A percentile compares a stretch with the other conserved stretches of the same genome.
These are phyloP conservation scores for Apomyelois bistriatella DNA, from an alignment of 2,888 invertebrate genomes.

Conservation along the genomic window DNA sequence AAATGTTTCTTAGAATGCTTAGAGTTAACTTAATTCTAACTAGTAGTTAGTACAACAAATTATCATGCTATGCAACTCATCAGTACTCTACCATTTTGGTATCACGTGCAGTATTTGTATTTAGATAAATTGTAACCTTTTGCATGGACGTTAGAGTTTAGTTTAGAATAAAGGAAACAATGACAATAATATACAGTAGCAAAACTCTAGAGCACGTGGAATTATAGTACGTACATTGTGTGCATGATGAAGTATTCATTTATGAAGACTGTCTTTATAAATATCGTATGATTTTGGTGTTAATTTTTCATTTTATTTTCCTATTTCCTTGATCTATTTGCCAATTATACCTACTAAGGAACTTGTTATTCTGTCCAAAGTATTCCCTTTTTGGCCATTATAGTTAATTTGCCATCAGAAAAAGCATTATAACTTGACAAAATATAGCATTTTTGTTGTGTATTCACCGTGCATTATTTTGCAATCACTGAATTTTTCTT, in stretches of 20 bases:
- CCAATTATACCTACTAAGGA: too few species aligned
- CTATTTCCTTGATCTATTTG: too few species aligned
- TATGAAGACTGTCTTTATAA: not conserved
- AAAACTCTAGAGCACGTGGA: conserved; percentile 12
- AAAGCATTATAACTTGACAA: too few species aligned
- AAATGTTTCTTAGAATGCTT: not conserved
- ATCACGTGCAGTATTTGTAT: not conserved
- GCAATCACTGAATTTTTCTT: too few species aligned
- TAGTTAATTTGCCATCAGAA: too few species aligned
- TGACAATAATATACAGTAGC: conserved; percentile 10
- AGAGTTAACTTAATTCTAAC: not conserved
- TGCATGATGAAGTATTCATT: not conserved
- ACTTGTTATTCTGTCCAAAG: too few species aligned
- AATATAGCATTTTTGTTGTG: too few species aligned
- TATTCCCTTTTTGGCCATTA: too few species aligned
- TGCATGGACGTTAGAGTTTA: not conserved
- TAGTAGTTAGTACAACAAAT: conserved; percentile 2
- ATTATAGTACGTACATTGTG: conserved; percentile 6
- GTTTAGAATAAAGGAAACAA: not conserved
- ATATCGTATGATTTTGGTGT: not conserved
- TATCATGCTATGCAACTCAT: conserved; percentile 4
- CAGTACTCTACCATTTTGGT: not conserved
- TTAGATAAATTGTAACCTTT: not conserved
- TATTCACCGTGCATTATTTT: too few species aligned
- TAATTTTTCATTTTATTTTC: too few species aligned